A percentile compares a stretch with the other conserved stretches of the same genome.
Evolutionary conservation across 2,797 vertebrate genomes (phyloP).

Genomic region (Alcedo atthis): DNA sequence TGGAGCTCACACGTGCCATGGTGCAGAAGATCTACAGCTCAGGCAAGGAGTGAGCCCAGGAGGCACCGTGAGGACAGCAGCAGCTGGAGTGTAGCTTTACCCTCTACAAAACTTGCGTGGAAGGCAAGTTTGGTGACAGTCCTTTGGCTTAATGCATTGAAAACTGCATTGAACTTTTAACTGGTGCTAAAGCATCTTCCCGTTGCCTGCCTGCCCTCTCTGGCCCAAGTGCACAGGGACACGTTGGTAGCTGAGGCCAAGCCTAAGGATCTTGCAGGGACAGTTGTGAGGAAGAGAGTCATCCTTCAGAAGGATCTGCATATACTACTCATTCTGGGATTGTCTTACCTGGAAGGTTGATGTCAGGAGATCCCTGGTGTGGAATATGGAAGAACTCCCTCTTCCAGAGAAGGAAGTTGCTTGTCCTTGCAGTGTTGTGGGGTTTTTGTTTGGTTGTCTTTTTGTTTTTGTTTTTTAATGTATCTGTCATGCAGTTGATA

Average conservation of each 20-base stretch:
- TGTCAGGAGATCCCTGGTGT: not conserved
- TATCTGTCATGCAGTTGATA: not conserved
- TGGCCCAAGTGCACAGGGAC: constrained; percentile 44
- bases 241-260: constrained; percentile 28
- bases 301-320: constrained; percentile 2
- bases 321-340: not conserved
- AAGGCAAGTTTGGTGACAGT: constrained; percentile 16
- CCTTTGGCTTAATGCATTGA: constrained; percentile 47
- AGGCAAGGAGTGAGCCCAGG: constrained; percentile 67
- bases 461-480: not conserved
- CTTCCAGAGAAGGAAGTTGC: not conserved
- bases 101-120: constrained; percentile 31
- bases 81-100: constrained; percentile 56
- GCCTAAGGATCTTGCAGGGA: constrained; percentile 42
- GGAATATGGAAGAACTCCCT: not conserved
- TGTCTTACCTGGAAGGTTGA: not conserved
- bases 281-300: not conserved
- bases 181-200: constrained; percentile 42
- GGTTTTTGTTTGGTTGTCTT: not conserved
- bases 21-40: constrained; percentile 86
- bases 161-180: constrained; percentile 46
- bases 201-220: constrained; percentile 8
- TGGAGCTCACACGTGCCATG: constrained; percentile 80
- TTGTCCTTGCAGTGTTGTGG: not conserved
- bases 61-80: not conserved